Conservation (phyloP, 2,113 vertebrate genomes). For the Neoarius graeffei region DNA sequence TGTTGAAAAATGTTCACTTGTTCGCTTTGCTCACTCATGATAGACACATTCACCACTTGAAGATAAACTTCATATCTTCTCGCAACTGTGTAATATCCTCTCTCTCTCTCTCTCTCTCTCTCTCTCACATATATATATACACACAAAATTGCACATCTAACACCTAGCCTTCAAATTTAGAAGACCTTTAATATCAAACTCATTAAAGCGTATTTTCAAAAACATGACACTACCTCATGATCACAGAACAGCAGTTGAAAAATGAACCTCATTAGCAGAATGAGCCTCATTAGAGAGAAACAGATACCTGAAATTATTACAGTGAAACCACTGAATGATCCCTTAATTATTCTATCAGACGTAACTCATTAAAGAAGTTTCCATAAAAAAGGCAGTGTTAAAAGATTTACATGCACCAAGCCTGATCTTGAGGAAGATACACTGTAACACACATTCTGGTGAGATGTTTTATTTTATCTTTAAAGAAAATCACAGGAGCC, state of each 20-base stretch:
- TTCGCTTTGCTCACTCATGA: no score
- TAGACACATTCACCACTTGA: no score
- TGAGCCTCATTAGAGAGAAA: not conserved
- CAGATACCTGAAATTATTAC: not conserved
- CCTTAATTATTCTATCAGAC: not conserved
- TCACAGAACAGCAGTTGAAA: not conserved
- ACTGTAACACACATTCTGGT: not conserved
- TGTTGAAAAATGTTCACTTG: no score
- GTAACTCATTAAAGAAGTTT: not conserved
- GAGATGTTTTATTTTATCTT: not conserved
- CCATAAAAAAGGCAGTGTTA: not conserved
- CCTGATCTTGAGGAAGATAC: not conserved
- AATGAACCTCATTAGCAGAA: conserved; percentile 17
- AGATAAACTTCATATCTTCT: no score
- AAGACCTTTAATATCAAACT: conserved; percentile 12
- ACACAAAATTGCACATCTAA: not conserved
- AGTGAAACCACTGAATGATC: not conserved
- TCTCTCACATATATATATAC: no score
- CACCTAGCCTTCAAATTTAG: not conserved
- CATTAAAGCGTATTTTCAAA: not conserved
- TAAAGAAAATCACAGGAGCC: not conserved
- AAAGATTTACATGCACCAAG: not conserved
- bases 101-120: no score
- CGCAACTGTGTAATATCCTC: no score
- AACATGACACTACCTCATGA: not conserved